phyloP scores from a whole-genome alignment of 1,140 invertebrate genomes.

The Brachionus angularis region DNA sequence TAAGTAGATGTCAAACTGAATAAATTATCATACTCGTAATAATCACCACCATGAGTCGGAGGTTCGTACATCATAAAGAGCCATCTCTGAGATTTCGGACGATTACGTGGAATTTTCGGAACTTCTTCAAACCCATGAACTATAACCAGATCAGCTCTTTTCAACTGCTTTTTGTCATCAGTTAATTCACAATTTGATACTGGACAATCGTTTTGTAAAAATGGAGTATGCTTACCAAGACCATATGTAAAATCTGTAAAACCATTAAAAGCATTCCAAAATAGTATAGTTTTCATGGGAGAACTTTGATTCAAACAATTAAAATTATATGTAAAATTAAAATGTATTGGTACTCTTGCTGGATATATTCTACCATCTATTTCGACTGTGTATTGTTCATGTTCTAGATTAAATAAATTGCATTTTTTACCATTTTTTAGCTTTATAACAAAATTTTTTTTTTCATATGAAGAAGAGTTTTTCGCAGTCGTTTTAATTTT shows the following conservation, averaged over 20 bases:
- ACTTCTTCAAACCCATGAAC: neutral
- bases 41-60: neutral
- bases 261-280: neutral
- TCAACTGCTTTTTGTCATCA: neutral
- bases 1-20: neutral
- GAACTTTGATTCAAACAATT: neutral
- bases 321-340: neutral
- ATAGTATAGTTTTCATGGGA: neutral
- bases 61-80: neutral
- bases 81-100: neutral
- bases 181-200: too few relatives aligned
- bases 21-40: neutral
- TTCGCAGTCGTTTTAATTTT: too few relatives aligned
- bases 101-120: neutral
- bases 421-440: too few relatives aligned
- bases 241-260: neutral
- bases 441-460: too few relatives aligned
- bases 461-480: too few relatives aligned
- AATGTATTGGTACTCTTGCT: neutral
- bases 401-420: too few relatives aligned
- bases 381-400: too few relatives aligned
- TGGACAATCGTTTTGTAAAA: neutral
- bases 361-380: too few relatives aligned
- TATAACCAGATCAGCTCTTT: neutral
- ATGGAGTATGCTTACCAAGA: neutral